Base-by-base conservation (phyloP, 2,888 invertebrate genomes). In the Hecatera dysodea region DNA sequence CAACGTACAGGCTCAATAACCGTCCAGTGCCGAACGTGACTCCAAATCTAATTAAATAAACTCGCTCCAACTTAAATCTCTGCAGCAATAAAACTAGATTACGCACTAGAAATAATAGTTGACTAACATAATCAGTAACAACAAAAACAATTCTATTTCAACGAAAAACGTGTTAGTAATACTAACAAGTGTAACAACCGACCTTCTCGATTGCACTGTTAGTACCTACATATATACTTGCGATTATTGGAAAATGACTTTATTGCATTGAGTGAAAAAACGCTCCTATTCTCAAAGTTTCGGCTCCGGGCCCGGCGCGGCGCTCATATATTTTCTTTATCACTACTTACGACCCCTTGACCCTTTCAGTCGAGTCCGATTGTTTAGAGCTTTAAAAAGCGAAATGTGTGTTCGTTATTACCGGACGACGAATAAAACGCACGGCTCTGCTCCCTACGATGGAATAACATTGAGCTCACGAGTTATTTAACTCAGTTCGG, bases 291-390 rank as follows among this genome's bases (percentile, higher is more conserved):
- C 80, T 66, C 78, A 86, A 86, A 84, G 70, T 81, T 84, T 82
- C 74, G 78, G 76, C 75, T 72, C 79, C 81, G 86, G 81, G 83
- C 80, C 81, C 86, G 81, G 83, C 80, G 80, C 82, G 76, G 67
- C 78, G 72, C 78, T 74, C 85, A 87, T 90, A 88, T 87, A 89
- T 91, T 90, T 87, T 86, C 88, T 90, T 90, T 91, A 91, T 88
- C 89, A 89, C 89, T 78, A 71, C 80, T 85, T 80, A 85, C 84
- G 75, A 84, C 86, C 69, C 69, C 84, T 87, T 87, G 86, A 89
- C 88, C 89, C 89, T 90, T 89, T 86, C 81, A 82, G 68, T 78
- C 62, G 52, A 79, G 68, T 81, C 81, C 62, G 73, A 84, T 80
- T 85, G 86, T 82, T 85, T 80, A 82, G 75, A 78, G 77, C 76